Evolutionary conservation across 1,140 invertebrate genomes (phyloP).

Genomic region (Nasonia vitripennis): DNA sequence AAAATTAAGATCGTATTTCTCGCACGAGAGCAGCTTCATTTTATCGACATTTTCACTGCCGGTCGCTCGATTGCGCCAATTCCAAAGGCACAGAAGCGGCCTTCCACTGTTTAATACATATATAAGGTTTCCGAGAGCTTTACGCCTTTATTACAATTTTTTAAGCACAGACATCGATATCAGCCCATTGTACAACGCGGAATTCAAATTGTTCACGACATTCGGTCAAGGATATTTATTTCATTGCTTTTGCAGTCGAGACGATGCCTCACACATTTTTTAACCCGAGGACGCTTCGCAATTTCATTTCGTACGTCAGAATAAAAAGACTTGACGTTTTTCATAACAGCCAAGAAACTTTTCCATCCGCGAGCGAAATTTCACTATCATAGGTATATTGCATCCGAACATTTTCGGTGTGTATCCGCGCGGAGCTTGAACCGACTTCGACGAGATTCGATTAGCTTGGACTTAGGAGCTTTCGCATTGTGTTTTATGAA

Average conservation of each 20-base stretch:
- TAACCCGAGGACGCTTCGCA: not conserved
- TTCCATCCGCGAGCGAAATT: not conserved
- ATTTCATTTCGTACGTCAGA: not conserved
- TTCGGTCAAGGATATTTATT: not conserved
- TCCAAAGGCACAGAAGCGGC: not conserved
- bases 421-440: not conserved
- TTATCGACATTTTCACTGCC: not conserved
- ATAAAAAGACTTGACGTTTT: not conserved
- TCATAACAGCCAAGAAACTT: not conserved
- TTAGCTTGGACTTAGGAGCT: not conserved
- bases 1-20: conserved; percentile 30
- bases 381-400: not conserved
- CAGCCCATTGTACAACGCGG: not conserved
- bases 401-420: not conserved
- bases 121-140: not conserved
- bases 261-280: no score
- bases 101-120: not conserved
- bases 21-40: not conserved
- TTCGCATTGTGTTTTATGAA: not conserved
- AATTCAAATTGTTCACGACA: not conserved
- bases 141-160: conserved; percentile 35
- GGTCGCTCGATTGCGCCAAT: not conserved
- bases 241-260: not conserved
- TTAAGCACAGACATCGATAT: not conserved
- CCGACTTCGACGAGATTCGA: not conserved